Evolutionary conservation across 2,888 invertebrate genomes (phyloP).

Genomic region (Hemithea aestivaria): DNA sequence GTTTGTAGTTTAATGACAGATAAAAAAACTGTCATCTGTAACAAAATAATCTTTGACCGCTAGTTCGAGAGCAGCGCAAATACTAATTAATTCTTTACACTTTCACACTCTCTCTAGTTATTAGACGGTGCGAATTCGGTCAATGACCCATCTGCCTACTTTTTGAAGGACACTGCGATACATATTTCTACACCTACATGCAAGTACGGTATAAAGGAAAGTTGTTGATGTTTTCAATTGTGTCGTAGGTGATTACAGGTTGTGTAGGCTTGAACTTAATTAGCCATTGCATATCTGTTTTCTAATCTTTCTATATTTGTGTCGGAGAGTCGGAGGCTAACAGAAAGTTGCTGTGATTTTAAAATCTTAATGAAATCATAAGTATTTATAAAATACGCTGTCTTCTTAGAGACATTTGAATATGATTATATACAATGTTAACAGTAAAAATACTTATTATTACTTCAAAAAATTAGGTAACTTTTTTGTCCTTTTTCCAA

Average conservation of each 20-base stretch:
- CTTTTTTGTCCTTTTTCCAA: no score
- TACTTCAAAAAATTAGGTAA: no score
- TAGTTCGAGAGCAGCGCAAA: slow-evolving; percentile 50
- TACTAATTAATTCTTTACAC: slow-evolving; percentile 68
- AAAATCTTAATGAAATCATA: no score
- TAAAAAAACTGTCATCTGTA: neutral
- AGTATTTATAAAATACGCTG: no score
- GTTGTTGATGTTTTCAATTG: slow-evolving; percentile 16
- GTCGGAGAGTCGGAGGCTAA: slow-evolving; percentile 8
- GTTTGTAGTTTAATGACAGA: no score
- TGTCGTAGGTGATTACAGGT: slow-evolving; percentile 16
- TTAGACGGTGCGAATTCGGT: slow-evolving; percentile 45
- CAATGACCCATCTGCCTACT: slow-evolving; percentile 58
- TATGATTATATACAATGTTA: no score
- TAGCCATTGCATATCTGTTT: slow-evolving; percentile 16
- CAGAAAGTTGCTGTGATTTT: slow-evolving; percentile 2
- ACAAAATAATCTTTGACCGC: slow-evolving; percentile 39
- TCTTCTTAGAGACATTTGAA: no score
- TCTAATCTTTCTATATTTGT: slow-evolving; percentile 18
- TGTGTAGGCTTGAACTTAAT: slow-evolving; percentile 18
- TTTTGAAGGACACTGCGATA: slow-evolving; percentile 44
- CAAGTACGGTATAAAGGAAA: slow-evolving; percentile 19
- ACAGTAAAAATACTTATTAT: no score
- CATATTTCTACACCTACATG: slow-evolving; percentile 31
- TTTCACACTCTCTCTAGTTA: slow-evolving; percentile 51